Evolutionary conservation across 1,140 invertebrate species (phyloP), one percentile per base, ranked within the genome.

Genomic region (Anadara kagoshimensis): DNA sequence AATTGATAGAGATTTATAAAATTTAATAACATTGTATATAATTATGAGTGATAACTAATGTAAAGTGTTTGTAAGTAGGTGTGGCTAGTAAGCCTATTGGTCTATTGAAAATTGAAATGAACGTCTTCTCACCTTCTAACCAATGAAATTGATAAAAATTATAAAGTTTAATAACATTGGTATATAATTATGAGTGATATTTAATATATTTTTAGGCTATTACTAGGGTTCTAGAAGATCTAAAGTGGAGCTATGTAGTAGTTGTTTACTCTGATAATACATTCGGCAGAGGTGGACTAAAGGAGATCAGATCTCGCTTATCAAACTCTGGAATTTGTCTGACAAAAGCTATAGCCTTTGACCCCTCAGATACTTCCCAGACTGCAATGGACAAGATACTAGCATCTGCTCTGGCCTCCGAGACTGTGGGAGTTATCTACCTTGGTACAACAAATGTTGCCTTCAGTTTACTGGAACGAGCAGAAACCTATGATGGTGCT

Each of bases 221-320:
- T 14, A 77, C 85, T 11, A 80, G 88, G 66, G 83, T 90, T 4
- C 74, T 91, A 22, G 78, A 82, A 26, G 80, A 87, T 47, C 59
- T 90, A 12, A 85, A 86, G 8, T 90, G 90, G 90, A 78, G 83
- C 20, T 90, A 87, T 73, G 82, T 90, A 18, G 85, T 83, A 10
- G 77, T 90, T n/a, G 85, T 91, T 5, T 87, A 90, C 67, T 86
- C 89, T 7, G 75, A 85, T 18, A 83, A 84, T 36, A 77, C 81
- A 14, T 84, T 85, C 68, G 87, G 87, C 29, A 66, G 68, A n/a
- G 75, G 63, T n/a, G 79, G 85, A 0, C 84, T 83, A 14, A 77
- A 78, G 59, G 81, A 85, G 12, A 80, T 90, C 8, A 84, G 73
- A 11, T 76, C 78, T 26, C 73, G 22, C 57, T 75, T 78, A 61